A percentile compares a stretch with the other conserved stretches of the same genome.
Conservation (phyloP, 2,888 invertebrate genomes). For the Lepetodrilus schrolli region DNA sequence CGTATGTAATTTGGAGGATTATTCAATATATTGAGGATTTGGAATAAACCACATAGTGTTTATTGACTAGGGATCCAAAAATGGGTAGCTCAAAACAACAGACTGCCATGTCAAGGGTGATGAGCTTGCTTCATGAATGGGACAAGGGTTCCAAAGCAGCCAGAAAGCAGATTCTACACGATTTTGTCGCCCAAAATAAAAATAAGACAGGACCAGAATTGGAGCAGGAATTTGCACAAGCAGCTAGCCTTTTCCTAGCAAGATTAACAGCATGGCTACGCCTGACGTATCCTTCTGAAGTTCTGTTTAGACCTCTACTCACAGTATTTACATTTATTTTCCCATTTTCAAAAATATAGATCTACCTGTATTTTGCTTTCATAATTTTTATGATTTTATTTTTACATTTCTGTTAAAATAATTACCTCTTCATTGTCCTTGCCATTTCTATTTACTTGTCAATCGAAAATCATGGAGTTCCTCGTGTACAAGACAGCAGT, state of each 20-base stretch:
- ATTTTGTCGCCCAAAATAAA: conserved; percentile 73
- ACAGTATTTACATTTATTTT: too few relatives aligned
- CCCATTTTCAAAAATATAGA: too few relatives aligned
- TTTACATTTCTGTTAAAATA: too few relatives aligned
- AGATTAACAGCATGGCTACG: conserved; percentile 74
- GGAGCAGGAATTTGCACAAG: conserved; percentile 75
- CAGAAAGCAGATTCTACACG: conserved; percentile 70
- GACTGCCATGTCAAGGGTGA: conserved; percentile 71
- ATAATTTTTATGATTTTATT: too few relatives aligned
- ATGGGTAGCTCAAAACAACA: conserved; percentile 74
- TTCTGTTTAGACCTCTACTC: too few relatives aligned
- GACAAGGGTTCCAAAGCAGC: conserved; percentile 72
- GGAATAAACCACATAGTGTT: neutral
- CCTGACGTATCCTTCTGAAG: conserved; percentile 74
- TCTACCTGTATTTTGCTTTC: too few relatives aligned
- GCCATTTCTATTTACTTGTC: too few relatives aligned
- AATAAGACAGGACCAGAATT: conserved; percentile 75
- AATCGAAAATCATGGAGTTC: too few relatives aligned
- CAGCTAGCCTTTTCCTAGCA: conserved; percentile 74
- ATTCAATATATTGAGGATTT: neutral
- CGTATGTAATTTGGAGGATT: neutral
- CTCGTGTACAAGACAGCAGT: too few relatives aligned
- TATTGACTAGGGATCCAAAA: too few relatives aligned
- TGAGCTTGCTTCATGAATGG: conserved; percentile 74
- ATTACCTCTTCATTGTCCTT: too few relatives aligned